Evolutionary conservation across 2,113 vertebrate genomes (phyloP).

Genomic region (Telmatochromis sp.): DNA sequence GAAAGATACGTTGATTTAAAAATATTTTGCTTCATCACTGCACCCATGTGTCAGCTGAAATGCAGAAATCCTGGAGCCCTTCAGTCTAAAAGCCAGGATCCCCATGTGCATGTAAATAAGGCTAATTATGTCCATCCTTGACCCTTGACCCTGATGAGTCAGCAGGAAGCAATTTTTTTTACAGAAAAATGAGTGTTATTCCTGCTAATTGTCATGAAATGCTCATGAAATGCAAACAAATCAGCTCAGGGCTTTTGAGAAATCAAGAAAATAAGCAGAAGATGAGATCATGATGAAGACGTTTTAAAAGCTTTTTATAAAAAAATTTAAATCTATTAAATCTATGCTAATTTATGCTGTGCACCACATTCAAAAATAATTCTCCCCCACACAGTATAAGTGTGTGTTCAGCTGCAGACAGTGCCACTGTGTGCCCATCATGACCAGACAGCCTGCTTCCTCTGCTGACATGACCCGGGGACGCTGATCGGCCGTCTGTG

Average conservation of each 20-base stretch:
- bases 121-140: neutral
- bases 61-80: neutral
- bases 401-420: constrained; percentile 9
- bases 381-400: neutral
- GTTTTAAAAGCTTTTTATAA: neutral
- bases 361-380: neutral
- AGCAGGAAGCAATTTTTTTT: neutral
- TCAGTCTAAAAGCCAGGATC: neutral
- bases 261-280: neutral
- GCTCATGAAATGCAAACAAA: neutral
- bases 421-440: constrained; percentile 21
- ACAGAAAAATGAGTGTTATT: neutral
- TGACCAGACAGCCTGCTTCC: constrained; percentile 45
- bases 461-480: constrained; percentile 10
- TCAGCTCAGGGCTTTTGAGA: neutral
- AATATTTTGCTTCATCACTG: neutral
- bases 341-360: neutral
- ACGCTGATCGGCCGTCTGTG: constrained; percentile 22
- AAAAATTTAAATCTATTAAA: neutral
- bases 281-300: neutral
- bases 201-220: neutral
- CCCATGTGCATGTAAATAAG: neutral
- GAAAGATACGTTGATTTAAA: neutral
- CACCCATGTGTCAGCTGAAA: neutral
- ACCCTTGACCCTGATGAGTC: neutral